These are phyloP conservation scores for Dermochelys coriacea DNA, from an alignment of 2,797 vertebrate genomes.

Conservation along the genomic window DNA sequence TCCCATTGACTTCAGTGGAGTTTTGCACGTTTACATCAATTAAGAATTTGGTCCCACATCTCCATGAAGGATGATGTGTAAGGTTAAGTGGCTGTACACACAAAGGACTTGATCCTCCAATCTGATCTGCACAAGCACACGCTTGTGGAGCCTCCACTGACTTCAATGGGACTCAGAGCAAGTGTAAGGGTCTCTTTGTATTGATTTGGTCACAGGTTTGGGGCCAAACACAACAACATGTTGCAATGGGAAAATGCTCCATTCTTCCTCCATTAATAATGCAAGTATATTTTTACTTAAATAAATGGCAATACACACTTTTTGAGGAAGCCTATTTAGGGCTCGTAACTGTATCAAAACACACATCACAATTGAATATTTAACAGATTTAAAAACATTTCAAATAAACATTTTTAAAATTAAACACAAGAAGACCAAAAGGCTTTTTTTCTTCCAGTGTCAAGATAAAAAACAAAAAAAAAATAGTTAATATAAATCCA, in stretches of 20 bases:
- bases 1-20: neutral
- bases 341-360: neutral
- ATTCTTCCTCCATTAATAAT: neutral
- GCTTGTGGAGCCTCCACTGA: accelerated
- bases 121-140: neutral
- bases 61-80: neutral
- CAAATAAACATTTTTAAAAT: neutral
- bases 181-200: neutral
- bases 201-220: neutral
- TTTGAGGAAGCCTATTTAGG: neutral
- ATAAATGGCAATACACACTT: neutral
- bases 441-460: neutral
- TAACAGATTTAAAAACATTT: neutral
- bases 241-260: neutral
- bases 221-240: accelerated
- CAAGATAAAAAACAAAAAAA: slow-evolving; percentile 29
- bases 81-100: neutral
- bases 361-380: neutral
- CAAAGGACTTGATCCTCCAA: accelerated
- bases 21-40: neutral
- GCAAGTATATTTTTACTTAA: neutral
- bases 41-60: neutral
- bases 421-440: neutral
- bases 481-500: slow-evolving; percentile 21
- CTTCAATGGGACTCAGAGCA: neutral